Evolutionary conservation across 2,113 vertebrate genomes (phyloP).

Genomic region (Pollimyrus isidori): DNA sequence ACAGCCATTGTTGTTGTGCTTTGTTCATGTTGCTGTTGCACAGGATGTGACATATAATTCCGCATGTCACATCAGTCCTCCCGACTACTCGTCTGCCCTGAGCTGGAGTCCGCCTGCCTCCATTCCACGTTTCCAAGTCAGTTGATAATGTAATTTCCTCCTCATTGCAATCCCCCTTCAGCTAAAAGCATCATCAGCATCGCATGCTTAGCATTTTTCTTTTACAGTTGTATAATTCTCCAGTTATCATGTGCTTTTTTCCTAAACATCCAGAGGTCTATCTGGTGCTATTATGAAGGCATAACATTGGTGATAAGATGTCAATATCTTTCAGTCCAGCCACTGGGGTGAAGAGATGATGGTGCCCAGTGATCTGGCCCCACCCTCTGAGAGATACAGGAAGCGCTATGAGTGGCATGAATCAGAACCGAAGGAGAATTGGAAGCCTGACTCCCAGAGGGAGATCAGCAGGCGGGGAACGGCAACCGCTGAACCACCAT

Average conservation of each 20-base stretch:
- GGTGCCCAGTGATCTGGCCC: conserved; percentile 6
- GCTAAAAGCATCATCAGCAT: neutral
- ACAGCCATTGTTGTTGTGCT: neutral
- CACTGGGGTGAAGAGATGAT: neutral
- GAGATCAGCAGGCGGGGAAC: neutral
- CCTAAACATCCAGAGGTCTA: neutral
- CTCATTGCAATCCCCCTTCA: neutral
- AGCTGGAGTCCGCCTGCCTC: neutral
- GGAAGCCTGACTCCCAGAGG: neutral
- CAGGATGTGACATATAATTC: conserved; percentile 14
- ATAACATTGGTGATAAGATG: neutral
- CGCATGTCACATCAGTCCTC: neutral
- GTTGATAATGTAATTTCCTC: neutral
- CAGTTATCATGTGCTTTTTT: neutral
- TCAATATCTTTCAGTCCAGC: neutral
- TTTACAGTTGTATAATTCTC: neutral
- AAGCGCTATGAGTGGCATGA: neutral
- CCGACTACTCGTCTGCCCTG: neutral
- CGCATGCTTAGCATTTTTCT: neutral
- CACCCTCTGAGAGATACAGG: conserved; percentile 10
- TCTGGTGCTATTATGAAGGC: neutral
- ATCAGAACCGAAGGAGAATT: neutral
- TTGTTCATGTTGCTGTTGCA: neutral
- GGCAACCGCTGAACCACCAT: neutral
- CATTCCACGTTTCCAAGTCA: neutral